Evolutionary conservation across 2,113 vertebrate genomes (phyloP).

Genomic region (Bagarius yarrelli): DNA sequence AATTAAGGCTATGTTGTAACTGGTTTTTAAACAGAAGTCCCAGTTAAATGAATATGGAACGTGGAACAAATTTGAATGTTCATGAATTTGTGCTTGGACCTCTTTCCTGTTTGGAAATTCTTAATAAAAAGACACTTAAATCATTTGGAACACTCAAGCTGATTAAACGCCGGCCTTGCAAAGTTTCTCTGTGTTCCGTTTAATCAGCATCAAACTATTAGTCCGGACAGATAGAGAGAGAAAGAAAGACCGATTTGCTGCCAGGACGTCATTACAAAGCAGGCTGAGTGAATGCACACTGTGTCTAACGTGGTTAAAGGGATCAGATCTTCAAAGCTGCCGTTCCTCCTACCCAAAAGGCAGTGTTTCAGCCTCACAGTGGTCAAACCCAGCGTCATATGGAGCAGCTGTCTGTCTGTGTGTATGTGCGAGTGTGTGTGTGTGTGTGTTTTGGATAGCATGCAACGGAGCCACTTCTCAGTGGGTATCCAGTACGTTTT

Average conservation of each 20-base stretch:
- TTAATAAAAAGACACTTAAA: not conserved
- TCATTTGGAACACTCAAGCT: not conserved
- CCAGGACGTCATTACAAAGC: slow-evolving; percentile 56
- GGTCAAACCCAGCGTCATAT: slow-evolving; percentile 45
- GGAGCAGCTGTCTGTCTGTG: slow-evolving; percentile 48
- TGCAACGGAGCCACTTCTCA: slow-evolving; percentile 45
- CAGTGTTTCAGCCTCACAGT: slow-evolving; percentile 62
- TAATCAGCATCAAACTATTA: slow-evolving; percentile 37
- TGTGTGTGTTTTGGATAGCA: slow-evolving; percentile 35
- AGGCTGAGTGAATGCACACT: slow-evolving; percentile 47
- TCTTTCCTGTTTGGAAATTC: not conserved
- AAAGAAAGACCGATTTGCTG: slow-evolving; percentile 30
- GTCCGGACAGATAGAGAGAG: not conserved
- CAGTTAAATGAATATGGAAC: slow-evolving; percentile 1
- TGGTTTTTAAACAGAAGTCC: not conserved
- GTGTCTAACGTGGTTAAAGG: slow-evolving; percentile 59
- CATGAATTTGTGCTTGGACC: not conserved
- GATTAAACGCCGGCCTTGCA: slow-evolving; percentile 34
- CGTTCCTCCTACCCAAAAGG: slow-evolving; percentile 38
- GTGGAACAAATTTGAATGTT: not conserved
- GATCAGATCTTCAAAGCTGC: slow-evolving; percentile 58
- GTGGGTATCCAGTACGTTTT: slow-evolving; percentile 25
- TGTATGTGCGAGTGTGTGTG: slow-evolving; percentile 39
- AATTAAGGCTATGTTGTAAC: not conserved
- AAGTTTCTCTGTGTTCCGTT: slow-evolving; percentile 15